Percentiles rank a stretch among this genome's conserved stretches.
Evolutionary conservation across 2,888 invertebrate genomes (phyloP).

Genomic region (Drosophila greeni): DNA sequence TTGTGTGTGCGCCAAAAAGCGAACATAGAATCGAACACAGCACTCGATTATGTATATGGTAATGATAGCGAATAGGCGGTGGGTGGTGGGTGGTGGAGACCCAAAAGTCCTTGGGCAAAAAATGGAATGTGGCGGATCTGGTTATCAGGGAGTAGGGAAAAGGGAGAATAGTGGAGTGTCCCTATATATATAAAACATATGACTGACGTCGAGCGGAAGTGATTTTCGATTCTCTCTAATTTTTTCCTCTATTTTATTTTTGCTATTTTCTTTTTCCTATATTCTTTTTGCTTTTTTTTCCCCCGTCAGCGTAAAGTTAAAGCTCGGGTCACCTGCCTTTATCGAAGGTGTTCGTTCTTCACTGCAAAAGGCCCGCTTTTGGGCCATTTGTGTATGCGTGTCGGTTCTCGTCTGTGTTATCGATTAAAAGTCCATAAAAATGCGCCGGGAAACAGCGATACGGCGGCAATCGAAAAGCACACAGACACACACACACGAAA

Average conservation of each 20-base stretch:
- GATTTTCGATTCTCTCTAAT: constrained; percentile 15
- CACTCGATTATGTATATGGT: constrained; percentile 60
- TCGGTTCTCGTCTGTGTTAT: constrained; percentile 52
- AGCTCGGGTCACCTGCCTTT: constrained; percentile 39
- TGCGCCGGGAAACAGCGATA: constrained; percentile 45
- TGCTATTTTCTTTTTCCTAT: background rate
- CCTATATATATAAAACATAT: constrained; percentile 27
- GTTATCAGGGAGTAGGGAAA: background rate
- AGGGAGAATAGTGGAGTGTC: constrained; percentile 11
- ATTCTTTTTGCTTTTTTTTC: background rate
- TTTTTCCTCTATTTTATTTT: background rate
- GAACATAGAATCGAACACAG: constrained; percentile 66
- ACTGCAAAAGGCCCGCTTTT: constrained; percentile 43
- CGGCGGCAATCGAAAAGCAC: constrained; percentile 8
- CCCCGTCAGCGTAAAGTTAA: background rate
- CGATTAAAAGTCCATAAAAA: constrained; percentile 63
- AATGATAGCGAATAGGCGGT: constrained; percentile 47
- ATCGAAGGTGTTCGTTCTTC: constrained; percentile 51
- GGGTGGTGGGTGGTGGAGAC: background rate
- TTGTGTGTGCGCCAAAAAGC: constrained; percentile 50
- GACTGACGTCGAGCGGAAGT: constrained; percentile 65
- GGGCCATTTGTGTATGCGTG: constrained; percentile 28
- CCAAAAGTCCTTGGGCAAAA: constrained; percentile 31
- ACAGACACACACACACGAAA: constrained; percentile 8
- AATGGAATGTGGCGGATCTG: constrained; percentile 13